These are phyloP conservation scores for Saccostrea echinata DNA, from an alignment of 1,140 invertebrate genomes.

Conservation along the genomic window DNA sequence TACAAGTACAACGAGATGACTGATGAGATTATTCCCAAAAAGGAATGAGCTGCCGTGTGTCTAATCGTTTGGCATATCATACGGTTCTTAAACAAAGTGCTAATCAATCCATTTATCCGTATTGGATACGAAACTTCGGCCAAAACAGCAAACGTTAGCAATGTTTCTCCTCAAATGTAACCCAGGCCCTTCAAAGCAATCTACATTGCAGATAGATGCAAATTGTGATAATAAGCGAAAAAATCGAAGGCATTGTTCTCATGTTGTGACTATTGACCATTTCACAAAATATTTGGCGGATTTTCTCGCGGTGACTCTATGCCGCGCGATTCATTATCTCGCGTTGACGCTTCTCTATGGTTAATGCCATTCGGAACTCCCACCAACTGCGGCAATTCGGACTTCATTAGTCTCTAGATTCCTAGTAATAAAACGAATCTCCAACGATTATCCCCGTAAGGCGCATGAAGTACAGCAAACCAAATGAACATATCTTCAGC, in stretches of 20 bases:
- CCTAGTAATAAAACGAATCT: slow-evolving; percentile 8
- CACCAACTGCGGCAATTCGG: slow-evolving; percentile 23
- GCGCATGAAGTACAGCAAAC: not conserved
- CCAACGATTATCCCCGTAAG: slow-evolving; percentile 1
- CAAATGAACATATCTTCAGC: not conserved
- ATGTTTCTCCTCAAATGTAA: not conserved
- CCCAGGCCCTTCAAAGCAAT: not conserved
- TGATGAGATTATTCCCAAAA: slow-evolving; percentile 8
- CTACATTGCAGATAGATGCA: slow-evolving; percentile 31
- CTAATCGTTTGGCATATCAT: slow-evolving; percentile 25
- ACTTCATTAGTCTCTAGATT: slow-evolving; percentile 22
- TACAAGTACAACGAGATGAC: not conserved
- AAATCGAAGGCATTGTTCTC: slow-evolving; percentile 20
- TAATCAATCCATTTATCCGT: slow-evolving; percentile 7
- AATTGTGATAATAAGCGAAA: slow-evolving; percentile 28
- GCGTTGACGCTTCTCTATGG: not conserved
- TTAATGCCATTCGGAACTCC: slow-evolving; percentile 29
- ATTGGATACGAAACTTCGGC: slow-evolving; percentile 7
- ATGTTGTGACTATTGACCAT: slow-evolving; percentile 23
- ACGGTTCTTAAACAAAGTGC: slow-evolving; percentile 24
- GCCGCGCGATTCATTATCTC: not conserved
- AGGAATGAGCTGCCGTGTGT: not conserved
- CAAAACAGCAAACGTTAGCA: not conserved
- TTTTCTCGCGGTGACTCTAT: not conserved
- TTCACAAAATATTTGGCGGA: slow-evolving; percentile 18